Evolutionary conservation across 2,888 invertebrate genomes (phyloP).

Genomic region (Athrips mouffetella): DNA sequence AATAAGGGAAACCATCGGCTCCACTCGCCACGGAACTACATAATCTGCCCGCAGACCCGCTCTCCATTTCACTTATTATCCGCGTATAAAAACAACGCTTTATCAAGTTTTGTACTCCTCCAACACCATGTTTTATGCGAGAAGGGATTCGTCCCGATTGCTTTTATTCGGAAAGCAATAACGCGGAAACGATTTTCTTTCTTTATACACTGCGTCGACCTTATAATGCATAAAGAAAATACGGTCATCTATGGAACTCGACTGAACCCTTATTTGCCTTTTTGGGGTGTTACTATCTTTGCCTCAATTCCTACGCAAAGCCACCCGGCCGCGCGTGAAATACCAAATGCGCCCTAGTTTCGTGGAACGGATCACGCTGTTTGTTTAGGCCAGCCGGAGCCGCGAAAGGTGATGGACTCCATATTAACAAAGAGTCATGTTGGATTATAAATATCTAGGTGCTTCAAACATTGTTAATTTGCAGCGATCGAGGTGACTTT

Average conservation of each 20-base stretch:
- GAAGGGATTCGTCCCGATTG: constrained; percentile 56
- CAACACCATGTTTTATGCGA: constrained; percentile 53
- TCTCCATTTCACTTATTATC: constrained; percentile 39
- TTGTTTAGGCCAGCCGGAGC: constrained; percentile 68
- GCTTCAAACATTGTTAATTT: too few species aligned
- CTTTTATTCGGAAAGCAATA: constrained; percentile 58
- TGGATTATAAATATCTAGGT: constrained; percentile 50
- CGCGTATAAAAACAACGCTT: constrained; percentile 46
- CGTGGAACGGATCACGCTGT: constrained; percentile 65
- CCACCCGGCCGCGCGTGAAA: constrained; percentile 70
- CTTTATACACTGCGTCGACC: constrained; percentile 57
- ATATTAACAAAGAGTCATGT: constrained; percentile 58
- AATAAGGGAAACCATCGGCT: constrained; percentile 51
- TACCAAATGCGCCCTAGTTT: constrained; percentile 76
- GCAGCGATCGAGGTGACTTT: too few species aligned
- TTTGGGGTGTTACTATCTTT: constrained; percentile 69
- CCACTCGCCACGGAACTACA: constrained; percentile 45
- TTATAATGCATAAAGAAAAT: constrained; percentile 70
- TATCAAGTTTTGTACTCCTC: constrained; percentile 38
- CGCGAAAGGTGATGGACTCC: constrained; percentile 64
- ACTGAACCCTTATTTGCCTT: constrained; percentile 72
- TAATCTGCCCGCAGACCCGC: constrained; percentile 28
- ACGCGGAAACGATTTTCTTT: constrained; percentile 52
- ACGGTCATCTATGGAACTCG: constrained; percentile 63
- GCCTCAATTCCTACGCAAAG: constrained; percentile 70